Evolutionary conservation across 2,113 vertebrate genomes (phyloP).

Genomic region (Nesoenas mayeri): DNA sequence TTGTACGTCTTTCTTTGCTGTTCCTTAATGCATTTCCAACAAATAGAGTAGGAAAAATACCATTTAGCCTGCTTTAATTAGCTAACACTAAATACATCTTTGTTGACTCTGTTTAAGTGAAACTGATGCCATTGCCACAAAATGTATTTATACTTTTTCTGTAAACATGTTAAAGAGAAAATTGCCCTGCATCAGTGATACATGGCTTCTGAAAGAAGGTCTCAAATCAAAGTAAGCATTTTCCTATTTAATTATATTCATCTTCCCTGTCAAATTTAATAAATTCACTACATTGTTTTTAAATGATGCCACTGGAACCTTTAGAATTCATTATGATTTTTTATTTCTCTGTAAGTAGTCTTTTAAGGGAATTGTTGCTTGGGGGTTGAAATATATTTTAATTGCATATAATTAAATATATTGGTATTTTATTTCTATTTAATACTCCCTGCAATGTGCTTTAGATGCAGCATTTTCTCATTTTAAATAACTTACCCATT

Average conservation of each 20-base stretch:
- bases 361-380: not conserved
- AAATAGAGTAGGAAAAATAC: not conserved
- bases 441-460: not conserved
- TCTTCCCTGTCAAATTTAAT: slow-evolving; percentile 9
- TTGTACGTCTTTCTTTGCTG: not conserved
- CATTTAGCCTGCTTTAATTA: not conserved
- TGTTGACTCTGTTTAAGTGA: not conserved
- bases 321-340: not conserved
- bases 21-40: not conserved
- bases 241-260: not conserved
- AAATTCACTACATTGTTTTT: not conserved
- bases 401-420: slow-evolving; percentile 5
- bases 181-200: not conserved
- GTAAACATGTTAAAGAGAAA: not conserved
- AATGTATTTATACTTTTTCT: not conserved
- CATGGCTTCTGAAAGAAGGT: not conserved
- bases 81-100: not conserved
- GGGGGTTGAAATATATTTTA: not conserved
- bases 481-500: not conserved
- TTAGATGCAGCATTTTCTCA: not conserved
- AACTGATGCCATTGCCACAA: not conserved
- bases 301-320: not conserved
- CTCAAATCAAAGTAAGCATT: not conserved
- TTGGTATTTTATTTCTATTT: not conserved
- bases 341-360: not conserved